Base-by-base conservation (phyloP, 1,140 invertebrate species). In the Pteromalus puparum region DNA sequence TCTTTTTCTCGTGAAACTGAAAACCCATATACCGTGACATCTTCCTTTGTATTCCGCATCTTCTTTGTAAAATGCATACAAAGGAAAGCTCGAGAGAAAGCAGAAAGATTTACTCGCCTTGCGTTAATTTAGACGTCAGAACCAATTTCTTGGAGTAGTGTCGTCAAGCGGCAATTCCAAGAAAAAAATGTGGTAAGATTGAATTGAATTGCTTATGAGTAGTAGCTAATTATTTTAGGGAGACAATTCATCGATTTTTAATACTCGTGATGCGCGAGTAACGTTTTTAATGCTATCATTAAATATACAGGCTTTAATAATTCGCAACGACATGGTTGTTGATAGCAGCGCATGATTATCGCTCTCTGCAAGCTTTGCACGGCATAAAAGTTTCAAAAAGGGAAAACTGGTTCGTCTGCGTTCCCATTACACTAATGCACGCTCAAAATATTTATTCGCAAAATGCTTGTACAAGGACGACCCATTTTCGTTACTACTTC, bases 21-120 rank as follows among this genome's bases (percentile, higher is more conserved):
- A 46, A 28, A 9, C 21, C 6, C 18, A 68, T 80, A 48, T 21
- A 15, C 7, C 0, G n/a, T n/a, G 21, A 12, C 30, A 48, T 18
- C 24, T 12, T 72, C 67, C 70, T 70, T 80, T 80, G 65, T 72
- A 48, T n/a, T 72, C 24, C n/a, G 18, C 18, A 26, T 70, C 53
- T 72, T 13, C 26, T 70, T 80, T 48, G 78, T 72, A 72, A 26
- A 42, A 2, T 28, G 26, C 24, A 72, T 13, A 72, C 30, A 72
- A 61, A 61, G 18, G 53, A 61, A 61, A 61, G 53, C 53, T 21
- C 48, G 7, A 72, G 48, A 80, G 28, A 13, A 46, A 68, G 42
- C 5, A 18, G 9, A 80, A 53, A 68, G 2, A 68, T 42, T 68
- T 79, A 42, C 13, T 68, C 10, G 12, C 12, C 34, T 34, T 42